A percentile compares a stretch with the other conserved stretches of the same genome.
These are phyloP conservation scores for Mythimna lalbum DNA, from an alignment of 2,888 invertebrate species.

Conservation along the genomic window DNA sequence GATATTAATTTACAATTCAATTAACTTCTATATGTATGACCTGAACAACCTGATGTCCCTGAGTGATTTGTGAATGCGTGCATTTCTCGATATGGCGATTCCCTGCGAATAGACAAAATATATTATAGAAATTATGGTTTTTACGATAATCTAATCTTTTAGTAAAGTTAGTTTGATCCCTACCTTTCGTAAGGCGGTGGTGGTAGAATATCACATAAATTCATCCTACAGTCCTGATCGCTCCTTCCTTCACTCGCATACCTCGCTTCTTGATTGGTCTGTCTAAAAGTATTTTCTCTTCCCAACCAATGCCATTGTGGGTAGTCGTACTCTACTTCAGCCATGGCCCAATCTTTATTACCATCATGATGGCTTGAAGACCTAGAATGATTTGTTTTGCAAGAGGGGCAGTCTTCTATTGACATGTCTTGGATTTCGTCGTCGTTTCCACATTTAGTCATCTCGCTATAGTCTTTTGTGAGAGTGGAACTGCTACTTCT, in stretches of 20 bases:
- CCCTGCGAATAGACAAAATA: conserved; percentile 75
- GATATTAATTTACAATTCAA: conserved; percentile 81
- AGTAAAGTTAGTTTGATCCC: conserved; percentile 12
- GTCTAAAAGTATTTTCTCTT: conserved; percentile 86
- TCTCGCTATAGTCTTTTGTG: conserved; percentile 88
- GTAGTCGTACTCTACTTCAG: conserved; percentile 88
- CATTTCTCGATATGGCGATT: conserved; percentile 85
- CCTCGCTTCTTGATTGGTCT: conserved; percentile 78
- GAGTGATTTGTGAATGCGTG: conserved; percentile 85
- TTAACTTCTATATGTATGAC: conserved; percentile 86
- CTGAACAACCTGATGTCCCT: conserved; percentile 87
- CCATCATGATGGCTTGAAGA: conserved; percentile 87
- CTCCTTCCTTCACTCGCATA: conserved; percentile 80
- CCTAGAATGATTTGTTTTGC: conserved; percentile 85
- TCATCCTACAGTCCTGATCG: conserved; percentile 87
- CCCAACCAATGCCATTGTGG: conserved; percentile 89
- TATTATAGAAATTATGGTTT: background rate
- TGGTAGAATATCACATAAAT: conserved; percentile 86
- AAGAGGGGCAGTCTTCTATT: conserved; percentile 87
- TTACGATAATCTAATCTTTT: background rate
- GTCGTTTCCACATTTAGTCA: conserved; percentile 88
- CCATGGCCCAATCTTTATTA: conserved; percentile 86
- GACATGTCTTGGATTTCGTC: conserved; percentile 85
- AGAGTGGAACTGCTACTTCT: conserved; percentile 86
- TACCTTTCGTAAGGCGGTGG: conserved; percentile 89